Evolutionary conservation across 2,113 vertebrate genomes (phyloP), one percentile per base, ranked within the genome.

Genomic region (Chloropsis cyanopogon): DNA sequence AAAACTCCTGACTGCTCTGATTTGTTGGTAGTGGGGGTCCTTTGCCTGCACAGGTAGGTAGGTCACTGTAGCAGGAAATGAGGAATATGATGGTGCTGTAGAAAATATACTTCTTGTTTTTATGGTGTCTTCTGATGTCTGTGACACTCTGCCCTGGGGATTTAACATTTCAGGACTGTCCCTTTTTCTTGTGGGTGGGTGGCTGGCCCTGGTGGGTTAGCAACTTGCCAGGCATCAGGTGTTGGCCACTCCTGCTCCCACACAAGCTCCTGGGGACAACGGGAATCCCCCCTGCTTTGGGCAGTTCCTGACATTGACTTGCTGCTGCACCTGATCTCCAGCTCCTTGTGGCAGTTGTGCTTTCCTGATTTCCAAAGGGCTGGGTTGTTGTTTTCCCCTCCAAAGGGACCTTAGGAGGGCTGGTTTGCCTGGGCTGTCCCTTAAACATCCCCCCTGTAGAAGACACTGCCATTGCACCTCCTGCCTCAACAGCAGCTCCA

Each of bases 401-500:
- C 11, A 19, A 11, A 2, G 47, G 46, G 6, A 33, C 7, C 28
- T 52, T 14, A 23, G 26, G 23, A 25, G 54, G 20, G n/a, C 52
- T 59, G 37, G 3, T 28, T 91, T 57, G 16, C 9, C 13, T 44
- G 47, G 37, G n/a, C 18, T 68, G 12, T 22, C 47, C 57, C 25
- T 71, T 21, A 28, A 87, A 26, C 21, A 53, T 35, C 54, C 17
- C 12, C 29, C 23, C 1, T 73, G 49, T 19, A 39, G 39, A 28
- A 52, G 75, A 9, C 9, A 2, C 12, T 21, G 16, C 28, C 10
- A 1, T 0, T 37, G 9, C 11, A 11, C 17, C 47, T 77, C 49
- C 42, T 3, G 3, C 65, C 71, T 1, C 7, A 3, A 1, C 10
- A 25, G 6, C n/a, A 35, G 10, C 33, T 29, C 29, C 16, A 3